Evolutionary conservation across 2,113 vertebrate species (phyloP).

Genomic region (Damaliscus lunatus): DNA sequence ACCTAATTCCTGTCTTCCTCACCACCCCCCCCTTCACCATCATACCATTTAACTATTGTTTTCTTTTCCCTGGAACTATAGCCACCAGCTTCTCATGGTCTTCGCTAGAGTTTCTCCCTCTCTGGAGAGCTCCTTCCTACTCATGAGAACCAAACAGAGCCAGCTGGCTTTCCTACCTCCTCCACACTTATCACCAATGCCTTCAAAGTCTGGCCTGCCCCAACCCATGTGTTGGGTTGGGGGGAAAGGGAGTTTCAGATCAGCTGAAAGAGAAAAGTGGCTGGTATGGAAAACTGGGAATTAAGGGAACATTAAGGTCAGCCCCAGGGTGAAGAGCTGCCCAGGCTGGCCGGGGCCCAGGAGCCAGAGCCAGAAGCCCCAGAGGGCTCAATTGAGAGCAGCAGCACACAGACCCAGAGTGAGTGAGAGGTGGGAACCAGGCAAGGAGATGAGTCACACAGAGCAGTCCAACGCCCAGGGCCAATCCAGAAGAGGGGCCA

Average conservation of each 20-base stretch:
- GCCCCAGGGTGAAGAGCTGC: constrained; percentile 4
- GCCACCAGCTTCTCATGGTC: neutral
- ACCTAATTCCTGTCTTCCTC: neutral
- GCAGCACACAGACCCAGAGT: neutral
- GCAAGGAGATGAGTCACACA: constrained; percentile 32
- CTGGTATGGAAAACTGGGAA: neutral
- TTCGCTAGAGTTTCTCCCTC: neutral
- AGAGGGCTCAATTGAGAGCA: neutral
- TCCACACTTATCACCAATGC: neutral
- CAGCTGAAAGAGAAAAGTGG: neutral
- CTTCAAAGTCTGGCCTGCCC: constrained; percentile 4
- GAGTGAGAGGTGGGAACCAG: constrained; percentile 40
- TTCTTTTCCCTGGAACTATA: neutral
- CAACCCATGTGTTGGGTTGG: neutral
- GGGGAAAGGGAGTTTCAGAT: neutral
- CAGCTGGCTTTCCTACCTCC: neutral
- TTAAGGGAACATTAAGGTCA: constrained; percentile 5
- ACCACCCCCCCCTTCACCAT: no score
- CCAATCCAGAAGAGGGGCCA: neutral
- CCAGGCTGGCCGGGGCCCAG: neutral
- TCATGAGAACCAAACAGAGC: neutral
- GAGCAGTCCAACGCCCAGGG: neutral
- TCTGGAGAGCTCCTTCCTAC: neutral
- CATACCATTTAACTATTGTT: neutral
- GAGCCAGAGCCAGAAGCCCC: constrained; percentile 16